Evolutionary conservation across 2,113 vertebrate species (phyloP), one percentile per base, ranked within the genome.

Genomic region (Cercopithecus mona): DNA sequence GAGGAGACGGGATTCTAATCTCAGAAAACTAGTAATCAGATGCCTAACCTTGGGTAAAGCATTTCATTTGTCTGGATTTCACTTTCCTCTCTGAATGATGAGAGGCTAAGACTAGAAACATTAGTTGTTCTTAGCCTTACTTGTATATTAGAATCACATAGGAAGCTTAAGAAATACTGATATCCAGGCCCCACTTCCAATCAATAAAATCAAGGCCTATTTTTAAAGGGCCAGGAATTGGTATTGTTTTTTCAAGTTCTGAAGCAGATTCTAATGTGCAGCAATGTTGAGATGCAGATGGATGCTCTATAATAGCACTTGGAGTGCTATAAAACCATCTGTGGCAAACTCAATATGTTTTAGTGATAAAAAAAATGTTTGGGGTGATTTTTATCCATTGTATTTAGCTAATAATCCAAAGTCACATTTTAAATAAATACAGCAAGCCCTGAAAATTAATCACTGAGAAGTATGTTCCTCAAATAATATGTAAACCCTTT

Each of bases 371-470:
- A 93, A 40, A 84, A 68, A 48, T 59, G 20, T 48, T 84, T 59
- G 13, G 72, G 55, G 27, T 48, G 5, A 70, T 89, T 85, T 96
- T 80, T 87, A 88, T 80, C 64, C 20, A 90, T 94, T 72, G 73
- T 45, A 82, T 52, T 95, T 80, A 76, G 59, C 73, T 93, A 86
- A 48, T 32, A 96, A 82, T 32, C 35, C 55, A 79, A 64, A 96
- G 23, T 86, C 59, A 72, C 3, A 55, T 66, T 85, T 92, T 45
- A 78, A 86, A 70, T 72, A 81, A 96, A 93, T 84, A 82, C 32
- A 89, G 17, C 55, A 88, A 90, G 2, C 0, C 5, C 16, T 93
- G 27, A 32, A 64, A 93, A 73, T 92, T 93, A 93, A 59, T 75
- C 20, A 75, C 20, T 79, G 5, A 87, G 45, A 91, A 61, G 6